Evolutionary conservation across 2,888 invertebrate species (phyloP).

Genomic region (Hartigia nigra): DNA sequence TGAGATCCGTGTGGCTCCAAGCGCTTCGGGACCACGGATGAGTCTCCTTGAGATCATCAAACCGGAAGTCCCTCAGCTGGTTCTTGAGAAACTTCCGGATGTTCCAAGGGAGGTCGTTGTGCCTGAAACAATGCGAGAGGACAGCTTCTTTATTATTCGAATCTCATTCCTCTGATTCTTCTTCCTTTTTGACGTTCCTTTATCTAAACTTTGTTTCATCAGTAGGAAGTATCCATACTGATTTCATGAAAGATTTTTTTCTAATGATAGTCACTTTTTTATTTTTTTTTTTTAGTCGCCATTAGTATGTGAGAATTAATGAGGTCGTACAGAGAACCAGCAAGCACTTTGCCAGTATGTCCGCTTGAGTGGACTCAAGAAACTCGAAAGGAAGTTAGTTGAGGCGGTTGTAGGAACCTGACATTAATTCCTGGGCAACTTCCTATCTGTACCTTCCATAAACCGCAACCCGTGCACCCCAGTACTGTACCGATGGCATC

Average conservation of each 20-base stretch:
- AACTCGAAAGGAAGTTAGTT: background rate
- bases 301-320: background rate
- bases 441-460: background rate
- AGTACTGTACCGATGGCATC: background rate
- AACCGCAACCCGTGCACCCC: background rate
- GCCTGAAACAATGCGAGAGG: conserved; percentile 68
- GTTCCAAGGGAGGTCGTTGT: conserved; percentile 93
- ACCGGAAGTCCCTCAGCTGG: conserved; percentile 84
- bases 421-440: background rate
- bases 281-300: background rate
- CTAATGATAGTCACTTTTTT: background rate
- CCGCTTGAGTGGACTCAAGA: background rate
- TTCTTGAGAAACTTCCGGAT: conserved; percentile 91
- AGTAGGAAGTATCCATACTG: background rate
- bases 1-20: conserved; percentile 85
- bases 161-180: background rate
- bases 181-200: background rate
- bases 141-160: background rate
- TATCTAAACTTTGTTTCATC: background rate
- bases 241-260: background rate
- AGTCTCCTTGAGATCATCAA: conserved; percentile 76
- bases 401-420: background rate
- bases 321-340: background rate
- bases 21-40: conserved; percentile 79
- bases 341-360: background rate